Percentiles rank a stretch among this genome's conserved stretches.
phyloP scores from a whole-genome alignment of 2,888 invertebrate genomes.

The Lepidochitona cinerea region DNA sequence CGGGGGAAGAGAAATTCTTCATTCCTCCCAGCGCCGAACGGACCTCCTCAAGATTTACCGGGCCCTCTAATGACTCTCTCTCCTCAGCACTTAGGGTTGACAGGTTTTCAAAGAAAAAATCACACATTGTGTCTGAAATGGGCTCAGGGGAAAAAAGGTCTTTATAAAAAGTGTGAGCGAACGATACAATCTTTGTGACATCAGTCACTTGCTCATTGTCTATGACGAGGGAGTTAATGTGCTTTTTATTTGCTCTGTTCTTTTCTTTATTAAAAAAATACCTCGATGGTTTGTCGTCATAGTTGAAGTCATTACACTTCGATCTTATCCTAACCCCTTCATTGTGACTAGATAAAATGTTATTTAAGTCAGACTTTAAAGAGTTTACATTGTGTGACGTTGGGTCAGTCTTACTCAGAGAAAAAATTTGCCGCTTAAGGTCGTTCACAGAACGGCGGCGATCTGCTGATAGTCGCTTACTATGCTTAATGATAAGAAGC shows the following conservation, averaged over 20 bases:
- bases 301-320: neutral
- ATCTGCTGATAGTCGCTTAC: neutral
- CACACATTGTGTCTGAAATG: neutral
- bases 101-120: neutral
- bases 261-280: neutral
- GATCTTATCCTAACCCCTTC: neutral
- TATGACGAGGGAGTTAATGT: no score
- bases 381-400: neutral
- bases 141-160: neutral
- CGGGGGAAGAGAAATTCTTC: constrained; percentile 7
- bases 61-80: neutral
- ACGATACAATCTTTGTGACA: no score
- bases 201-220: no score
- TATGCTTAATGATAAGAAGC: neutral
- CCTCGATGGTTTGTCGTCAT: neutral
- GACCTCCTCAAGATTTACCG: neutral
- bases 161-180: neutral
- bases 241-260: neutral
- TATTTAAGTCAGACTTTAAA: neutral
- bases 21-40: neutral
- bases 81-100: neutral
- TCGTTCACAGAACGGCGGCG: neutral
- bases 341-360: neutral
- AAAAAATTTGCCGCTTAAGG: neutral
- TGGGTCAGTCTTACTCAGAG: neutral